These are phyloP conservation scores for Ifrita kowaldi DNA, from an alignment of 2,113 vertebrate genomes.

Conservation along the genomic window DNA sequence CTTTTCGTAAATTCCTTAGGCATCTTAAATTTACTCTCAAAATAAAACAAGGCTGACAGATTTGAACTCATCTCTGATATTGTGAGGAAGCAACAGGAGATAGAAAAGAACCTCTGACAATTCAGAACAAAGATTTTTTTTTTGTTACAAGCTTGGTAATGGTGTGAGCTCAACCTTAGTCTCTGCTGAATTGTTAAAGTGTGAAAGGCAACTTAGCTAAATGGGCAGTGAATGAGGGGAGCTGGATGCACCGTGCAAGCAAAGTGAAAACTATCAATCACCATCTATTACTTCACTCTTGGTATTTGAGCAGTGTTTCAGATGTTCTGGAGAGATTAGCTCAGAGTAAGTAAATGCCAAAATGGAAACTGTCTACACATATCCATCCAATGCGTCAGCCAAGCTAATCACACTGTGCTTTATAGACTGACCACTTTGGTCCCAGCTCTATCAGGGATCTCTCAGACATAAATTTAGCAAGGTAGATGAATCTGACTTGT, in stretches of 20 bases:
- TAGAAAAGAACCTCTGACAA: not conserved
- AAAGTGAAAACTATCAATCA: conserved; percentile 45
- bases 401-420: not conserved
- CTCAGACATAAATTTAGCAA: not conserved
- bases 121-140: not conserved
- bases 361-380: conserved; percentile 15
- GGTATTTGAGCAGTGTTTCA: conserved; percentile 22
- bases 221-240: not conserved
- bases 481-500: not conserved
- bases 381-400: not conserved
- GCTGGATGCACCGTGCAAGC: not conserved
- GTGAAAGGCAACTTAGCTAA: conserved; percentile 13
- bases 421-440: not conserved
- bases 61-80: not conserved
- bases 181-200: conserved; percentile 21
- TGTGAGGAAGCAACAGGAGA: not conserved
- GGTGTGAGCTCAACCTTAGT: not conserved
- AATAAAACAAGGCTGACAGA: not conserved
- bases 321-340: conserved; percentile 20
- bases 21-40: not conserved
- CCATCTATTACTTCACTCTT: conserved; percentile 4
- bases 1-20: not conserved
- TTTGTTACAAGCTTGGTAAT: not conserved
- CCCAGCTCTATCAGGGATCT: not conserved
- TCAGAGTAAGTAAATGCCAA: conserved; percentile 30